Evolutionary conservation across 2,113 vertebrate genomes (phyloP), one percentile per base, ranked within the genome.

Genomic region (Callipepla californica): DNA sequence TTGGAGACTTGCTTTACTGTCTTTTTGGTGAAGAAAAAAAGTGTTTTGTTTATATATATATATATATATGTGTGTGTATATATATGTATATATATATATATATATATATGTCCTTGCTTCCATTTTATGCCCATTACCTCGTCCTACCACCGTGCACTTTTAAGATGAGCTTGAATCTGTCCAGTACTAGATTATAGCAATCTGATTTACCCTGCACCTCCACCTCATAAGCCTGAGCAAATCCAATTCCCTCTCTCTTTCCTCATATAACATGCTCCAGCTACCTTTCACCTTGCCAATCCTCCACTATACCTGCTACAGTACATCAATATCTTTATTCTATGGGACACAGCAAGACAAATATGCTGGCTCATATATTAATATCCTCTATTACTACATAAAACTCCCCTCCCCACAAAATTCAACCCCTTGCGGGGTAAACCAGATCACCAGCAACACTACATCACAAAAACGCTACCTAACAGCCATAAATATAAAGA

Each of bases 281-380:
- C 10, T 9, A 16, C 25, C 34, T 36, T 65, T 3, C 32, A 45
- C 45, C 59, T 85, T 61, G 51, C 40, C 45, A 84, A 22, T 34
- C 9, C 26, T 65, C 25, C 50, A n/a, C 15, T 76, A 21, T 42
- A 66, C 5, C 45, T 55, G 47, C 19, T 70, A 34, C 58, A 66
- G 16, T 28, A 61, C 23, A 30, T 66, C 57, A 50, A 5, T 30
- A 34, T 36, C 34, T 83, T 62, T 48, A 9, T 22, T 91, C 40
- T 61, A 19, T 0, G 1, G 36, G 38, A 72, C 45, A 11, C 18
- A 13, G 7, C 23, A 69, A 13, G 61, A n/a, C 45, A 61, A 25
- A 26, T 40, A 6, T 70, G 55, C 28, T 65, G 51, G 20, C 13
- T 63, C 23, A 32, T 16, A 6, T 59, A 38, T 63, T 58, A 63